These are phyloP conservation scores for Synanceia verrucosa DNA, from an alignment of 2,797 vertebrate genomes.

Conservation along the genomic window DNA sequence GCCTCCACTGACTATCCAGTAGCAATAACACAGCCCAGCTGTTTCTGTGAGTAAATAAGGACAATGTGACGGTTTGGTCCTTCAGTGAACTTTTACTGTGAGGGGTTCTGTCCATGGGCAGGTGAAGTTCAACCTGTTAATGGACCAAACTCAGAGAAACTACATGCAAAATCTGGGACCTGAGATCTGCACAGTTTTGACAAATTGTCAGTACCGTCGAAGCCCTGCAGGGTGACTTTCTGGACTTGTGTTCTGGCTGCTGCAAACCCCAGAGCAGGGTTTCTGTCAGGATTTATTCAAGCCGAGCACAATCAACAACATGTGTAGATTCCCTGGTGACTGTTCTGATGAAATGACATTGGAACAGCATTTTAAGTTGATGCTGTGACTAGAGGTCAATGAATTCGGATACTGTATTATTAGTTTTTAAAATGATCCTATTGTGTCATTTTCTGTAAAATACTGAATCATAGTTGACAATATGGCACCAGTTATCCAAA, in stretches of 20 bases:
- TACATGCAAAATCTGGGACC: neutral
- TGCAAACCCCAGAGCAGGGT: constrained; percentile 8
- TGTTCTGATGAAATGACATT: neutral
- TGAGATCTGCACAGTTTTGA: constrained; percentile 35
- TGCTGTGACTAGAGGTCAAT: neutral
- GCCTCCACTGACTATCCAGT: constrained; percentile 24
- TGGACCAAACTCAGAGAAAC: constrained; percentile 32
- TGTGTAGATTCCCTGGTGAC: neutral
- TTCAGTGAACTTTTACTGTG: constrained; percentile 6
- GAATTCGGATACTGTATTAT: neutral
- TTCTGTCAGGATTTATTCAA: neutral
- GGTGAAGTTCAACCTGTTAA: constrained; percentile 11
- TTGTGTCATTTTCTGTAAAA: constrained; percentile 7
- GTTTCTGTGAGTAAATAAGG: constrained; percentile 24
- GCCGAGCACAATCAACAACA: neutral
- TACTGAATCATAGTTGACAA: constrained; percentile 1
- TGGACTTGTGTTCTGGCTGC: constrained; percentile 7
- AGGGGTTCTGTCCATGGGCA: neutral
- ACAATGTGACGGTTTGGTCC: constrained; percentile 7
- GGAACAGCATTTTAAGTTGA: neutral
- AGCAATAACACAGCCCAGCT: constrained; percentile 53
- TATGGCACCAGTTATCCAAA: constrained; percentile 16
- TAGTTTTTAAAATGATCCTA: neutral
- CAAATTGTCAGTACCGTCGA: constrained; percentile 13
- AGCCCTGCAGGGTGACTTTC: constrained; percentile 5